Evolutionary conservation across 2,888 invertebrate genomes (phyloP), one percentile per base, ranked within the genome.

Genomic region (Seira ritae): DNA sequence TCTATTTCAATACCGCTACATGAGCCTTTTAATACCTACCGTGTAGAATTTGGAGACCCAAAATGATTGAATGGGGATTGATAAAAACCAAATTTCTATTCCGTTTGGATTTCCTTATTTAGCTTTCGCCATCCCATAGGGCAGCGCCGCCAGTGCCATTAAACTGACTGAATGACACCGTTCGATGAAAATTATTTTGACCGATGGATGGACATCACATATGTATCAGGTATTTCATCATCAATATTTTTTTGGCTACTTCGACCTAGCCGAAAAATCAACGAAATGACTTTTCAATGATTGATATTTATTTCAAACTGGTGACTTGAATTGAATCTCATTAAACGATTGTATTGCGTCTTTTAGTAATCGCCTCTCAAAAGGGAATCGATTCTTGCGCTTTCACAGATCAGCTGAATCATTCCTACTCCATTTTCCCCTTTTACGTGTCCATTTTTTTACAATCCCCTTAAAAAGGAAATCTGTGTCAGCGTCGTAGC

Each of bases 351-450:
- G 6, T 42, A 42, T 6, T 42, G 42, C 6, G 42, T 8, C n/a
- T 42, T 42, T 42, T 42, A 42, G 12, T 42, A 12, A 42, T 42
- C 6, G 42, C 42, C 12, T 12, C 6, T 42, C n/a, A n/a, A n/a
- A n/a, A n/a, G n/a, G n/a, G n/a, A n/a, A n/a, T n/a, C n/a, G 42
- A 6, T 42, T 6, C 42, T 6, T 42, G 12, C 12, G 42, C 42
- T 42, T 42, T 42, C 42, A 12, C 42, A 42, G 42, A 8, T 78
- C 55, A 74, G 80, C 80, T 80, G 80, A 80, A 80, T 80, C 80
- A 80, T 60, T 67, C 69, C 22, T 60, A 31, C 20, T 80, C 73
- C 69, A 73, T 80, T 80, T 80, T 74, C 78, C 60, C 73, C 73
- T 73, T 75, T 23, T 67, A 19, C 19, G 12, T 19, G n/a, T 23